Percentiles rank a stretch among this genome's conserved stretches.
Evolutionary conservation across 1,140 invertebrate species (phyloP).

Genomic region (Polypedilum pembai): DNA sequence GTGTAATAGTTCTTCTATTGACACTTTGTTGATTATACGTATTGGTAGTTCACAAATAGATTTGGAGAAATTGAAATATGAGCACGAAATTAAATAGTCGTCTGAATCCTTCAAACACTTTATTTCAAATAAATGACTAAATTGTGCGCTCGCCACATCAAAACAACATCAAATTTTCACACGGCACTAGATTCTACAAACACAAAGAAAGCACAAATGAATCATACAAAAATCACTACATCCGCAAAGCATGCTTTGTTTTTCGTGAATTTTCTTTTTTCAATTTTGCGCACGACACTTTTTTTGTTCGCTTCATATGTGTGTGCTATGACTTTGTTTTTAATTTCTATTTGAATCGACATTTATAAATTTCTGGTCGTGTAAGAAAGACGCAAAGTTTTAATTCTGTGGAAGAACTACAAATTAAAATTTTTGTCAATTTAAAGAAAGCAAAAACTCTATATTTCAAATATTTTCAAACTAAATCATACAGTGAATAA

Average conservation of each 20-base stretch:
- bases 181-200: conserved; percentile 9
- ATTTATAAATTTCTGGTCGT: conserved; percentile 20
- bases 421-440: conserved; percentile 1
- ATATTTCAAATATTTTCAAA: not conserved
- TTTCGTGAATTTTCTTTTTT: not conserved
- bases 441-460: not conserved
- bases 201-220: not conserved
- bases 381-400: not conserved
- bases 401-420: conserved; percentile 1
- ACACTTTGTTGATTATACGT: conserved; percentile 2
- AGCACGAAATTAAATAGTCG: not conserved
- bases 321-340: not conserved
- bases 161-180: conserved; percentile 17
- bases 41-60: not conserved
- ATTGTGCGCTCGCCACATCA: not conserved
- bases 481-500: not conserved
- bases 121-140: not conserved
- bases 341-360: not conserved
- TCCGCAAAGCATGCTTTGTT: not conserved
- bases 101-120: not conserved
- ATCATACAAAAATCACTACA: not conserved
- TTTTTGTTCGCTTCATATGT: not conserved
- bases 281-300: conserved; percentile 22
- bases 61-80: not conserved
- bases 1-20: conserved; percentile 11